Percentiles rank a stretch among this genome's conserved stretches.
Conservation (phyloP, 2,888 invertebrate genomes). For the Sesamia inferens region DNA sequence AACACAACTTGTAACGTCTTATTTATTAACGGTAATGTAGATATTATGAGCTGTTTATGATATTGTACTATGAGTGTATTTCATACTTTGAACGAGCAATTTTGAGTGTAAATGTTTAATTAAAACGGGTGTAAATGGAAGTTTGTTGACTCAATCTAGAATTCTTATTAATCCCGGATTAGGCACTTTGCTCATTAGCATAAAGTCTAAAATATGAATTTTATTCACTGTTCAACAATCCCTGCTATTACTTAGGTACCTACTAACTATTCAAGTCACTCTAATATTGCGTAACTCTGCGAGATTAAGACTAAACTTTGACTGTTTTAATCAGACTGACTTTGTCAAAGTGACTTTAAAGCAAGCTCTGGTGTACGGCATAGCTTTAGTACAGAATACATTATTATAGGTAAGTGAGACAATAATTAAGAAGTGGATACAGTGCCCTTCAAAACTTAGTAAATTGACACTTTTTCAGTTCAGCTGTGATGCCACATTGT, state of each 20-base stretch:
- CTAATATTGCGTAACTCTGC: neutral
- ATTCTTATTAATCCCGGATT: constrained; percentile 17
- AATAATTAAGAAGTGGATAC: neutral
- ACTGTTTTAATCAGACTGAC: no score
- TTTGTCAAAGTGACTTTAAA: neutral
- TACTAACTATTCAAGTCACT: neutral
- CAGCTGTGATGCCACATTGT: neutral
- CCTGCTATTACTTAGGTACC: neutral
- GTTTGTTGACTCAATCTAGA: constrained; percentile 26
- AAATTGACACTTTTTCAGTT: neutral
- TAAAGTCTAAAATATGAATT: constrained; percentile 11
- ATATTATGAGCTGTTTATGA: constrained; percentile 51
- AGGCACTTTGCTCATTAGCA: neutral
- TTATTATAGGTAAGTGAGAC: neutral
- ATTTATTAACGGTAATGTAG: constrained; percentile 49
- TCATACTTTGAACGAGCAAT: constrained; percentile 21
- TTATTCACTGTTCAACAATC: constrained; percentile 20
- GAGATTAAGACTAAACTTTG: no score
- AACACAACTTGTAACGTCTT: constrained; percentile 36
- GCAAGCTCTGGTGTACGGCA: neutral
- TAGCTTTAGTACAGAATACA: neutral
- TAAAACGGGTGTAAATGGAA: constrained; percentile 16
- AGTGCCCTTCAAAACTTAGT: neutral
- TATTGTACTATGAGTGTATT: constrained; percentile 26
- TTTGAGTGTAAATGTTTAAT: constrained; percentile 44